Conservation (phyloP, 2,797 vertebrate genomes). For the Poecile montanus region DNA sequence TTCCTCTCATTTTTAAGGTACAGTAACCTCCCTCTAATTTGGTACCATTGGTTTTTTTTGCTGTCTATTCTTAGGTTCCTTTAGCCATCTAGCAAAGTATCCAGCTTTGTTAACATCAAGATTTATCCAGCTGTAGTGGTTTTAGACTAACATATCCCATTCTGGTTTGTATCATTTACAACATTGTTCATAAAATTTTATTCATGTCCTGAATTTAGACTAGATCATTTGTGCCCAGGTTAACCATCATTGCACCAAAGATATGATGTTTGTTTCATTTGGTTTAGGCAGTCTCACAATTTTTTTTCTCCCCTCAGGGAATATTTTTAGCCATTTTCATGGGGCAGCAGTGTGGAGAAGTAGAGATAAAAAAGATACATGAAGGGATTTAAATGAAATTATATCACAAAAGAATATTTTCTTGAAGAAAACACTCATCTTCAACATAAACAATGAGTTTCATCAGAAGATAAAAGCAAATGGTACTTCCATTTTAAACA, state of each 20-base stretch:
- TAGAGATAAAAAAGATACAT: background rate
- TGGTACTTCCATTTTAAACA: background rate
- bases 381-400: background rate
- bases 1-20: background rate
- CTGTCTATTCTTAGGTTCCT: background rate
- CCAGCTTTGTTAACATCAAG: background rate
- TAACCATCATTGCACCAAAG: background rate
- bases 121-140: background rate
- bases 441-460: background rate
- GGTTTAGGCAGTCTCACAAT: background rate
- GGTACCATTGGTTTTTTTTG: background rate
- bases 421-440: background rate
- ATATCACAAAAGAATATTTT: background rate
- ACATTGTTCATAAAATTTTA: background rate
- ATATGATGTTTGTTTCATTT: background rate
- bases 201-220: background rate
- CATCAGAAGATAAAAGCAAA: background rate
- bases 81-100: background rate
- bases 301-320: rapidly evolving
- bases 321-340: background rate
- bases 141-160: background rate
- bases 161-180: background rate
- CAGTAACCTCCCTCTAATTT: background rate
- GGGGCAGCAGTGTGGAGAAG: background rate
- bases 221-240: background rate